Base-by-base conservation (phyloP, 2,113 vertebrate genomes). In the Bettongia penicillata region DNA sequence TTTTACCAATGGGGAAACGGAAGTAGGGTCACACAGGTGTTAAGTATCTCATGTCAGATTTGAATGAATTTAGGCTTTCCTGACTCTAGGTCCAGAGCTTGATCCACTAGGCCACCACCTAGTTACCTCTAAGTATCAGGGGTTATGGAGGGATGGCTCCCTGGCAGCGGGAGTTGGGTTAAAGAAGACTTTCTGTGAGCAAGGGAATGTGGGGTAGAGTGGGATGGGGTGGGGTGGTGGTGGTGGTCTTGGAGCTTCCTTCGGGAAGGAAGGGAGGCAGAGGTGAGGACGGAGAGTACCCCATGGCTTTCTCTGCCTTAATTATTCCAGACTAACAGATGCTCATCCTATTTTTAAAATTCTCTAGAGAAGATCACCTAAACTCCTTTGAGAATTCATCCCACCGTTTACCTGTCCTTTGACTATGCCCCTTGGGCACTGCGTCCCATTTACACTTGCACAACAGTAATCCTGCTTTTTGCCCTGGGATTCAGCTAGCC, bases 401-500 rank as follows among this genome's bases (percentile, higher is more conserved):
- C 37, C 31, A 1, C 68, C 37, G 1, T 68, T 77, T 77, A 1
- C 68, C 68, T n/a, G 68, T 14, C 68, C 68, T 77, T 94, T 95
- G 57, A 90, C 52, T 53, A 51, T 95, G 25, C 89, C 93, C 23
- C 53, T 9, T 95, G 92, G 31, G 89, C 31, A 61, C 8, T 12
- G 11, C 48, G 92, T 47, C 51, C 61, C 92, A 94, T 95, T 93
- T 95, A 48, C 52, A 91, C 51, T 92, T 93, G 53, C 47, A 96
- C 91, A 19, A 19, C 77, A 93, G 51, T 51, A 94, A 92, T 91
- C 7, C 19, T 47, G 31, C 92, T 96, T 91, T 95, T 96, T 95
- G 92, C 97, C 92, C 24, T 68, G 84, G 50, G 61, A 92, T 96
- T 96, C 92, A 84, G 91, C 92, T 47, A 96, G 61, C 68, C 68